Percentiles rank a stretch among this genome's conserved stretches.
phyloP scores from a whole-genome alignment of 2,888 invertebrate genomes.

The Callyntrura sp. region DNA sequence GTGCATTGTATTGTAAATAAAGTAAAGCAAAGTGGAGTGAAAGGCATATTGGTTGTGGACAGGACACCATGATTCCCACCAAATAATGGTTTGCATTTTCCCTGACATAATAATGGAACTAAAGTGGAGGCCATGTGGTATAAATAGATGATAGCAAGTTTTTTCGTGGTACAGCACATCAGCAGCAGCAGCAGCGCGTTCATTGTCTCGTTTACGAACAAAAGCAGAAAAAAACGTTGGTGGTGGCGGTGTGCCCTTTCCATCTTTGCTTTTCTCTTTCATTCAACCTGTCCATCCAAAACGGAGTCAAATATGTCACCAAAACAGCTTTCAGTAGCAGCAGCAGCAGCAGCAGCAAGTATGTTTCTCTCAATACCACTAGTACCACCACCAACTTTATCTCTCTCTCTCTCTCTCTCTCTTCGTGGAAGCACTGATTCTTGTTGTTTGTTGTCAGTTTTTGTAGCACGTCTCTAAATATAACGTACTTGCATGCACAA shows the following conservation, averaged over 20 bases:
- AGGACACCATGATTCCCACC: slow-evolving; percentile 44
- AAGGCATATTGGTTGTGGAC: slow-evolving; percentile 1
- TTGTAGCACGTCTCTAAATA: slow-evolving; percentile 9
- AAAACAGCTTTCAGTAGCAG: slow-evolving; percentile 42
- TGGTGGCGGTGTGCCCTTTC: slow-evolving; percentile 70
- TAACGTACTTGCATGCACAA: not conserved
- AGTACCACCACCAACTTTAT: not conserved
- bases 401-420: slow-evolving; percentile 30
- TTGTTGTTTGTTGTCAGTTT: slow-evolving; percentile 53
- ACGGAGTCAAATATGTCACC: slow-evolving; percentile 78
- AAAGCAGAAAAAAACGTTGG: slow-evolving; percentile 32
- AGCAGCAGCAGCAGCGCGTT: not conserved
- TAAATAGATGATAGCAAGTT: not conserved
- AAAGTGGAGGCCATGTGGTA: slow-evolving; percentile 15
- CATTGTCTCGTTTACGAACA: slow-evolving; percentile 39
- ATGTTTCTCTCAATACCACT: too few species aligned
- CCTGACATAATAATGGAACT: slow-evolving; percentile 13
- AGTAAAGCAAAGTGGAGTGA: slow-evolving; percentile 2
- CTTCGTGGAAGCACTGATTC: slow-evolving; percentile 23
- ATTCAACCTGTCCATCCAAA: slow-evolving; percentile 77
- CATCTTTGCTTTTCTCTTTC: slow-evolving; percentile 68
- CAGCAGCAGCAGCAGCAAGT: slow-evolving; percentile 20
- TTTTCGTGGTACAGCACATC: not conserved
- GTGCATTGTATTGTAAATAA: slow-evolving; percentile 35
- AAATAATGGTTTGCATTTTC: slow-evolving; percentile 52